Conservation (phyloP, 2,888 invertebrate species). For the Diarsia rubi region DNA sequence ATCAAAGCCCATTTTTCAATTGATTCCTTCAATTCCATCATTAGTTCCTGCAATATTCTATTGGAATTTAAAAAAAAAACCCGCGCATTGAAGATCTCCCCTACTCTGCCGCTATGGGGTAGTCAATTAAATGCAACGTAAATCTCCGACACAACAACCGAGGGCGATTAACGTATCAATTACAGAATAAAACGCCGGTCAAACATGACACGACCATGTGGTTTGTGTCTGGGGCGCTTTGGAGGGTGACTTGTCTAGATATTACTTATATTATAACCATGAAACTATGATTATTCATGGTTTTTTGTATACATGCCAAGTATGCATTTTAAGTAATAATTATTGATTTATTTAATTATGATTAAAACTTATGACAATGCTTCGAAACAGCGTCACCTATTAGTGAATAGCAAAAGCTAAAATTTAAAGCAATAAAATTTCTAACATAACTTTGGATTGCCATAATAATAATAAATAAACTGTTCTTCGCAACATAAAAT, state of each 20-base stretch:
- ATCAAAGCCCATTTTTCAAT: neutral
- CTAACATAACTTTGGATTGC: too few relatives aligned
- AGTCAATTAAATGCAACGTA: constrained; percentile 65
- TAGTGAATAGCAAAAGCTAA: neutral
- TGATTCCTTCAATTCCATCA: neutral
- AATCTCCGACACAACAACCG: constrained; percentile 76
- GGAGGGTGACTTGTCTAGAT: constrained; percentile 47
- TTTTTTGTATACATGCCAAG: neutral
- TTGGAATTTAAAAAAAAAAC: neutral
- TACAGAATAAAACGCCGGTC: constrained; percentile 73
- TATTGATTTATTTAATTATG: neutral
- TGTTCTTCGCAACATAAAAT: neutral
- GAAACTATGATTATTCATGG: neutral
- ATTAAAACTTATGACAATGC: fast-evolving
- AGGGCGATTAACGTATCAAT: constrained; percentile 83
- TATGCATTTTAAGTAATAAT: neutral
- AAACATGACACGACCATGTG: constrained; percentile 75
- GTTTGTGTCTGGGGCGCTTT: constrained; percentile 75
- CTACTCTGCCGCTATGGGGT: constrained; percentile 17
- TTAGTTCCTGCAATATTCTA: neutral
- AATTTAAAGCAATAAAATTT: too few relatives aligned
- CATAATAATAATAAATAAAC: neutral
- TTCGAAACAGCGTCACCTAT: constrained; percentile 36
- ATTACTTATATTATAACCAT: neutral
- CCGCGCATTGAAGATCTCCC: neutral